phyloP scores from a whole-genome alignment of 2,888 invertebrate genomes.

The Eucera pruinosa region DNA sequence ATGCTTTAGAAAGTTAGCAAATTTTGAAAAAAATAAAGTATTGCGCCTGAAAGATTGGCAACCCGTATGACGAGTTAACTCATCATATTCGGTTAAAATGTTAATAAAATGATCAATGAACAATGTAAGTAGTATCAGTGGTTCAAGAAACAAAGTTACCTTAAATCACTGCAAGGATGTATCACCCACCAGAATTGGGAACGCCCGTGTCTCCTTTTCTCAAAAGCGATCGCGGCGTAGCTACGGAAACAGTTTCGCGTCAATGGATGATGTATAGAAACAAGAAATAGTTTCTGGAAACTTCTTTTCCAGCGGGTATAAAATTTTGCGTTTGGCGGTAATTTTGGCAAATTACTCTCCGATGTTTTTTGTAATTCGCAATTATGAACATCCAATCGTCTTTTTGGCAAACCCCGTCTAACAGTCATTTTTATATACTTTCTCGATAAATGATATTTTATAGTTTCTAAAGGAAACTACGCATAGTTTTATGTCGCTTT shows the following conservation, averaged over 20 bases:
- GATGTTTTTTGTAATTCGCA: conserved; percentile 78
- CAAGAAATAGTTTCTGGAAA: conserved; percentile 78
- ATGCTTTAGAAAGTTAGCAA: too few relatives aligned
- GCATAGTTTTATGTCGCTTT: too few relatives aligned
- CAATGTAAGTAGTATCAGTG: background rate
- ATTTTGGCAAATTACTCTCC: conserved; percentile 79
- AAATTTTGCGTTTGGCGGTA: conserved; percentile 79
- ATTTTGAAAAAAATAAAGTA: too few relatives aligned
- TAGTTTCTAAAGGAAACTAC: background rate
- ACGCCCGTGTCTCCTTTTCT: conserved; percentile 79
- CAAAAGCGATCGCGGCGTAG: conserved; percentile 78
- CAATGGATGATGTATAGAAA: conserved; percentile 75
- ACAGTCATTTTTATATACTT: too few relatives aligned
- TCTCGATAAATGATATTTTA: too few relatives aligned
- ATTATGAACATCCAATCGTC: conserved; percentile 64
- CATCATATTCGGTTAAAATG: background rate
- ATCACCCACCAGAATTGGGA: conserved; percentile 78
- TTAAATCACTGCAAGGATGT: conserved; percentile 80
- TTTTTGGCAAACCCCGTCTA: conserved; percentile 4
- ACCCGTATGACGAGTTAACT: too few relatives aligned
- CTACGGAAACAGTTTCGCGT: conserved; percentile 78
- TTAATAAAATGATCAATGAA: background rate
- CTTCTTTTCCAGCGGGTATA: conserved; percentile 71
- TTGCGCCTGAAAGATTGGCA: too few relatives aligned
- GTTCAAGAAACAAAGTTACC: conserved; percentile 60